A percentile compares a stretch with the other conserved stretches of the same genome.
Conservation (phyloP, 2,113 vertebrate genomes). For the Chlorodrepanis virens region DNA sequence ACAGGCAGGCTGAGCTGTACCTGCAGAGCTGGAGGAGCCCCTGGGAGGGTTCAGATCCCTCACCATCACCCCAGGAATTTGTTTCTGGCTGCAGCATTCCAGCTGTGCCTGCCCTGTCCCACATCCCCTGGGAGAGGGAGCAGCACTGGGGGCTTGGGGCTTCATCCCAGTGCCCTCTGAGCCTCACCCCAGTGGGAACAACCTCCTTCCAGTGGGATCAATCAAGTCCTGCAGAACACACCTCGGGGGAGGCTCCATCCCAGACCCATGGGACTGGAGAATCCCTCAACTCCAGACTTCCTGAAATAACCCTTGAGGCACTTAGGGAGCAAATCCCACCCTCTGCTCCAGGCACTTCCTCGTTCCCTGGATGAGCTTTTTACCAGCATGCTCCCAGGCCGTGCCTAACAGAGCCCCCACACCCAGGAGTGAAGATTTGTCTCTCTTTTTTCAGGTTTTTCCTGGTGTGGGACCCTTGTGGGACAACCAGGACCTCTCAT, state of each 20-base stretch:
- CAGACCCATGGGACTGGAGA: not conserved
- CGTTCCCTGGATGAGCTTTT: not conserved
- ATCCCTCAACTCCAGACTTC: not conserved
- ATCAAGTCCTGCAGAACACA: not conserved
- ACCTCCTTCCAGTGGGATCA: not conserved
- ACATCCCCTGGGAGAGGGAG: not conserved
- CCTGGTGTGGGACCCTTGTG: not conserved
- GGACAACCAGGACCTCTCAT: not conserved
- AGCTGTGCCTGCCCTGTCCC: not conserved
- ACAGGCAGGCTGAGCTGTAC: not conserved
- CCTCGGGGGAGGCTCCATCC: too few relatives aligned
- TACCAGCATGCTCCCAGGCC: not conserved
- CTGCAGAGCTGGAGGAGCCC: not conserved
- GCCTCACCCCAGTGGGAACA: not conserved
- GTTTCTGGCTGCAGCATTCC: not conserved
- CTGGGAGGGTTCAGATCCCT: not conserved
- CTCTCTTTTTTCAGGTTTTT: not conserved
- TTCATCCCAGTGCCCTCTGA: not conserved
- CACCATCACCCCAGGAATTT: accelerated
- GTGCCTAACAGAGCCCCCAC: not conserved
- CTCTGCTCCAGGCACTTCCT: not conserved
- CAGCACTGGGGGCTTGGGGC: not conserved
- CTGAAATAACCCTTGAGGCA: not conserved
- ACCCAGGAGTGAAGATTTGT: not conserved
- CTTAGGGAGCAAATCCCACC: not conserved